Evolutionary conservation across 2,797 vertebrate genomes (phyloP), one percentile per base, ranked within the genome.

Genomic region (Mallotus villosus): DNA sequence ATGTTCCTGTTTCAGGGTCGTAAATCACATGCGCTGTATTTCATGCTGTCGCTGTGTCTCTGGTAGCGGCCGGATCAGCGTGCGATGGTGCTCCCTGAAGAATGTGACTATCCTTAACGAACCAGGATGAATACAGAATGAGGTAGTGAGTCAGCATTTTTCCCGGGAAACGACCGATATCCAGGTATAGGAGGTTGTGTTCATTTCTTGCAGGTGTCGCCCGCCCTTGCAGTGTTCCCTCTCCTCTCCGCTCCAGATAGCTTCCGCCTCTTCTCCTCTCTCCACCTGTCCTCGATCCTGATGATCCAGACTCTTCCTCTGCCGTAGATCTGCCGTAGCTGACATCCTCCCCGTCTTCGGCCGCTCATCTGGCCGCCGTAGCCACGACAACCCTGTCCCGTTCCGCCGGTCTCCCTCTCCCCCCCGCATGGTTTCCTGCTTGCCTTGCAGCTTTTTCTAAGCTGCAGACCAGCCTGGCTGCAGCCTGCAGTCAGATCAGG

Each of bases 401-500:
- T 25, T 7, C 27, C 5, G 41, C 61, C 29, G 29, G 11, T 37
- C 21, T 5, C 67, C 11, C 41, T 63, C 60, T 27, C 11, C 34
- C 5, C 46, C 49, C 17, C 21, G 22, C 16, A 19, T 61, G 57
- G 29, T 60, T 66, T 34, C 17, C 6, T 32, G 68, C 72, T n/a
- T 59, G 37, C 21, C 46, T 64, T 24, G 46, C 61, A 34, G 51
- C 57, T 67, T 68, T 63, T 34, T 21, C 34, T 34, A 16, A 58
- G 55, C 51, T 25, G 29, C 62, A 64, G 19, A 22, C 12, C 62
- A 5, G 59, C 49, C 7, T 68, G 55, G 61, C 29, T 17, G 51
- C 68, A 6, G 65, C 59, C 73, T 68, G 74, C 71, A 68, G 72
- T 67, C 70, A 27, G 76, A 83, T 81, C 70, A 63, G 66, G 72